These are phyloP conservation scores for Heterocephalus glaber DNA, from an alignment of 2,113 vertebrate genomes.

Conservation along the genomic window DNA sequence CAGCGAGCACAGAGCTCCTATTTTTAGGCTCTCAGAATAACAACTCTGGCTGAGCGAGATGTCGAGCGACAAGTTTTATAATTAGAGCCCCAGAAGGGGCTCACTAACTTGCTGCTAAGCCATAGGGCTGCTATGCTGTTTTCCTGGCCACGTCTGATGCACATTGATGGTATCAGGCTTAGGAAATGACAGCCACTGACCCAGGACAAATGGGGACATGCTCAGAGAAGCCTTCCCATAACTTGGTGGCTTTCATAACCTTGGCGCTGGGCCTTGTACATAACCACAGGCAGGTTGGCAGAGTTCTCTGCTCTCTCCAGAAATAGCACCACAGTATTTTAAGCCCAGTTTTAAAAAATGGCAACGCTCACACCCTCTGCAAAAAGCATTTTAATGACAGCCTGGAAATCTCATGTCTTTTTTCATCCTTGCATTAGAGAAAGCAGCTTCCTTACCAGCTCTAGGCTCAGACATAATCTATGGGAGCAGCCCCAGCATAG, in stretches of 20 bases:
- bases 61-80: neutral
- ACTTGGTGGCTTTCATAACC: neutral
- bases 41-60: conserved; percentile 39
- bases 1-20: neutral
- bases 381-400: conserved; percentile 57
- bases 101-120: neutral
- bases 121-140: neutral
- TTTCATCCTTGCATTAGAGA: neutral
- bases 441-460: neutral
- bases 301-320: neutral
- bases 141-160: neutral
- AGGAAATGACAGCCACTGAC: neutral
- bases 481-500: neutral
- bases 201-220: neutral
- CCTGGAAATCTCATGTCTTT: neutral
- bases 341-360: neutral
- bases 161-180: neutral
- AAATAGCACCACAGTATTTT: neutral
- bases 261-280: neutral
- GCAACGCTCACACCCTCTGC: neutral
- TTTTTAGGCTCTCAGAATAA: conserved; percentile 68
- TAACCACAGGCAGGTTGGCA: neutral
- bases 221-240: neutral
- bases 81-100: neutral
- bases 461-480: neutral